These are phyloP conservation scores for Psammodynastes pulverulentus DNA, from an alignment of 2,113 vertebrate species.

Conservation along the genomic window DNA sequence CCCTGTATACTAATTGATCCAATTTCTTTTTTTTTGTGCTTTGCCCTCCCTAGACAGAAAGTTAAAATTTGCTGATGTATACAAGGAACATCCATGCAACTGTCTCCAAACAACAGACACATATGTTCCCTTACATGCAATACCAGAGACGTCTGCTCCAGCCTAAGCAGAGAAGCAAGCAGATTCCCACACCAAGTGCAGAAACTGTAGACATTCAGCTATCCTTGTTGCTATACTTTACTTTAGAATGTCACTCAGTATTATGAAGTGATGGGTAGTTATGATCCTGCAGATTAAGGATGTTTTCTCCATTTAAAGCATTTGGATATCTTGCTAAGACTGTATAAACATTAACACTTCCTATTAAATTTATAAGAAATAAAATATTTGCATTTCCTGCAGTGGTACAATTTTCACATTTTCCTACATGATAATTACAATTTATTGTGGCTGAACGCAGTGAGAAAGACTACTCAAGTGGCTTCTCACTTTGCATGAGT, in stretches of 20 bases:
- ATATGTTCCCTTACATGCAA: not conserved
- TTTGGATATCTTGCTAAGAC: not conserved
- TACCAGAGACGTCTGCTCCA: not conserved
- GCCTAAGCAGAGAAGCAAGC: not conserved
- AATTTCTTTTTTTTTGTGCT: not conserved
- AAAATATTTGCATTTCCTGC: not conserved
- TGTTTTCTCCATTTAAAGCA: not conserved
- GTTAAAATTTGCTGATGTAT: not conserved
- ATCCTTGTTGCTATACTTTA: not conserved
- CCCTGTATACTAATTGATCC: not conserved
- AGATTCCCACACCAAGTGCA: not conserved
- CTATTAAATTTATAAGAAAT: not conserved
- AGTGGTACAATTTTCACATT: not conserved
- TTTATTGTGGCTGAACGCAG: not conserved
- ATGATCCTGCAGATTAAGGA: not conserved
- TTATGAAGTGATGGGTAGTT: not conserved
- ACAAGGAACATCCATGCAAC: not conserved
- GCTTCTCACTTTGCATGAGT: not conserved
- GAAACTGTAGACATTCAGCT: not conserved
- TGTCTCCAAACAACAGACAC: not conserved
- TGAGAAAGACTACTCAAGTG: not conserved
- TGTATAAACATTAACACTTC: not conserved
- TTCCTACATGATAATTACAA: not conserved
- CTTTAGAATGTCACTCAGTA: not conserved
- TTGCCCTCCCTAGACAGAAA: not conserved